Base-by-base conservation (phyloP, 2,113 vertebrate genomes). In the Gnathonemus longibarbis region DNA sequence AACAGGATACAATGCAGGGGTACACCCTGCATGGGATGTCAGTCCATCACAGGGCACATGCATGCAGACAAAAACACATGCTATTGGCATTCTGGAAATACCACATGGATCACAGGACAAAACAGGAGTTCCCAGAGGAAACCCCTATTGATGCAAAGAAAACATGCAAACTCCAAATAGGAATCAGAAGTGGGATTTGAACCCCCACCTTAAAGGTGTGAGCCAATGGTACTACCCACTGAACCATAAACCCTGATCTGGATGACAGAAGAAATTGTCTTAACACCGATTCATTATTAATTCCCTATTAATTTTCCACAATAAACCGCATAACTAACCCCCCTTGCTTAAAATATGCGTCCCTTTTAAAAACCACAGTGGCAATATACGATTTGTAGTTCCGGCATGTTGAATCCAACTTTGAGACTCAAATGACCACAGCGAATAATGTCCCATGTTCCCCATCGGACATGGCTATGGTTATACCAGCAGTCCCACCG, bases 351-450 rank as follows among this genome's bases (percentile, higher is more conserved):
- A 80, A 80, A 80, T 39, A 19, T 80, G 74, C 0, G 17, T 80
- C 11, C 15, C 35, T 80, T 80, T 80, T 80, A 11, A 80, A 84
- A 84, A 48, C 2, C 24, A 84, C 4, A 48, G 45, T 4, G 17
- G 21, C 21, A 24, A 13, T 13, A 84, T 48, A 15, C 0, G 45
- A n/a, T 42, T 56, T 56, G 53, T 21, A 46, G 6, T 48, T 84
- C 19, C 0, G 21, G 39, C 3, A 46, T 42, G 21, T 84, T 48
- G 83, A 84, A 46, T 84, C 83, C 83, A 84, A 27, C 85, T 53
- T 87, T 87, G 49, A 87, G 17, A 39, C 85, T 56, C n/a, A 87
- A 87, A 87, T 13, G 27, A 52, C 85, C 50, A 84, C 42, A 84
- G 83, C 21, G 19, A 48, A 48, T 19, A 24, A n/a, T 84, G 50